These are phyloP conservation scores for Pagetopsis macropterus DNA, from an alignment of 2,797 vertebrate species.

Conservation along the genomic window DNA sequence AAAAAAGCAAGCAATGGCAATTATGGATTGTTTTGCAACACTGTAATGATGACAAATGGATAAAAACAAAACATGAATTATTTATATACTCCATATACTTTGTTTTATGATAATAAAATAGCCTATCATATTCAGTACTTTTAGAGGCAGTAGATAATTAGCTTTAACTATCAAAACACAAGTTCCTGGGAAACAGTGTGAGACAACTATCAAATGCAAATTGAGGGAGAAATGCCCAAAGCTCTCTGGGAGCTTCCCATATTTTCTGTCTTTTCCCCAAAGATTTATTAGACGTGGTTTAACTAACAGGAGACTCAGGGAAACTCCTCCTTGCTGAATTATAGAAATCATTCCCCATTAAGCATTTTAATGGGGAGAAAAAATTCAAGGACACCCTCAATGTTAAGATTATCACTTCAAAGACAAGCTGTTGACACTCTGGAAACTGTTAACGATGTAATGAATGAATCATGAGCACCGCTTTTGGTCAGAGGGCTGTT, in stretches of 20 bases:
- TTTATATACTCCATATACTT: neutral
- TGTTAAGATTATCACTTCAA: conserved; percentile 86
- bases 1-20: conserved; percentile 7
- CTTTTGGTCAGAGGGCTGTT: conserved; percentile 74
- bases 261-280: conserved; percentile 63
- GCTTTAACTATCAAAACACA: conserved; percentile 17
- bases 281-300: conserved; percentile 79
- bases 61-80: neutral
- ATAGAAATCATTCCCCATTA: conserved; percentile 83
- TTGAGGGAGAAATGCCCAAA: conserved; percentile 40
- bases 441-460: conserved; percentile 79
- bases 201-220: conserved; percentile 41
- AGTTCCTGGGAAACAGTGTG: conserved; percentile 1
- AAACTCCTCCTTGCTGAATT: conserved; percentile 81
- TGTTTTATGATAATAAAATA: conserved; percentile 11
- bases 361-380: conserved; percentile 80
- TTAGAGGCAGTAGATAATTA: conserved; percentile 10
- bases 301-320: conserved; percentile 75
- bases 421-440: conserved; percentile 84
- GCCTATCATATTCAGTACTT: neutral
- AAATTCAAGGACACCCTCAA: conserved; percentile 83
- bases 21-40: neutral
- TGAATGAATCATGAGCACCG: conserved; percentile 81
- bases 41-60: neutral
- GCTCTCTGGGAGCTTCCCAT: conserved; percentile 40